Percentiles rank a stretch among this genome's conserved stretches.
Conservation (phyloP, 2,113 vertebrate genomes). For the Notiomystis cincta region DNA sequence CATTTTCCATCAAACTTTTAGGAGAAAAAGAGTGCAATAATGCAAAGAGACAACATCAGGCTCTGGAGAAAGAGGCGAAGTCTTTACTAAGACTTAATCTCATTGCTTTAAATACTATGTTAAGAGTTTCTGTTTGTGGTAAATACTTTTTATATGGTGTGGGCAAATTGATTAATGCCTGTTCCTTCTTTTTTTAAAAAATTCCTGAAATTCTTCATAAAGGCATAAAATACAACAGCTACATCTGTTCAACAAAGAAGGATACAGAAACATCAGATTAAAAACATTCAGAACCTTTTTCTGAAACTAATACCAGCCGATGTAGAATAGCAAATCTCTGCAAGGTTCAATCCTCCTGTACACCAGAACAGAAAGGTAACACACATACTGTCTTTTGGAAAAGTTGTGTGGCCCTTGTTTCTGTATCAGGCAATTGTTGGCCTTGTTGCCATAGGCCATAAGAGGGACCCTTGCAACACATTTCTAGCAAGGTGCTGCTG, state of each 20-base stretch:
- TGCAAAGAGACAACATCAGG: background rate
- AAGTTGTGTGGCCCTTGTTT: background rate
- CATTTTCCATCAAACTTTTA: background rate
- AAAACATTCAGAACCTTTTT: background rate
- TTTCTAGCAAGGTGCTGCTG: background rate
- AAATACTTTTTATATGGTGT: background rate
- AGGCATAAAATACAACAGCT: background rate
- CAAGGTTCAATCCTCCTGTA: background rate
- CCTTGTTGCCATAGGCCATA: background rate
- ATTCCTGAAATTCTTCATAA: background rate
- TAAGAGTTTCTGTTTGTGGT: background rate
- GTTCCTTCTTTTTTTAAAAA: background rate
- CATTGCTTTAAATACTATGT: background rate
- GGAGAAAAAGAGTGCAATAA: background rate
- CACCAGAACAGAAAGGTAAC: background rate
- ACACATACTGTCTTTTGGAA: background rate
- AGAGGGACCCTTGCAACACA: rapidly evolving
- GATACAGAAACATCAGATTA: background rate
- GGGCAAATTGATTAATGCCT: background rate
- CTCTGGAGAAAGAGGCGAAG: background rate
- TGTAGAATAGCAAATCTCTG: rapidly evolving
- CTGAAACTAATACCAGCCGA: background rate
- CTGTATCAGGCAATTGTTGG: background rate
- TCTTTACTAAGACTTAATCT: background rate
- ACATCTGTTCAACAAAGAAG: background rate